Evolutionary conservation across 2,797 vertebrate species (phyloP).

Genomic region (Sebastes diaconus): DNA sequence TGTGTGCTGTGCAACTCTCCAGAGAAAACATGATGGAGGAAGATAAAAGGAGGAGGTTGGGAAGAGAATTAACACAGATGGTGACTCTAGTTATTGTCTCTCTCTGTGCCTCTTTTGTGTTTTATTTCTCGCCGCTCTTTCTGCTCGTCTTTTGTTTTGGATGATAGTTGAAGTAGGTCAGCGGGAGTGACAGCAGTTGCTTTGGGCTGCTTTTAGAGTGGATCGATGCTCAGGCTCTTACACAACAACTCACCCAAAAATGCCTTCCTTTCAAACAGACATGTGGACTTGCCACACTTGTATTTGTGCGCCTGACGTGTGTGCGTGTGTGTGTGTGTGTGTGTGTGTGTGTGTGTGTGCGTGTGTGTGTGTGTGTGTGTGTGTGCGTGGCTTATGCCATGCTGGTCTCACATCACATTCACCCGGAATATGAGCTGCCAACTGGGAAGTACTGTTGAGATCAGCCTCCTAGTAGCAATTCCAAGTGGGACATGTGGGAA

Average conservation of each 20-base stretch:
- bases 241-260: conserved; percentile 54
- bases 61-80: conserved; percentile 41
- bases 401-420: conserved; percentile 14
- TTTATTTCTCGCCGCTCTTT: not conserved
- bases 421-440: conserved; percentile 20
- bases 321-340: not conserved
- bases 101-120: conserved; percentile 9
- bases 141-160: conserved; percentile 59
- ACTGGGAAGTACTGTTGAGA: conserved; percentile 2
- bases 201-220: conserved; percentile 68
- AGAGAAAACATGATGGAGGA: conserved; percentile 51
- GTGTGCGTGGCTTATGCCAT: not conserved
- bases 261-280: conserved; percentile 54
- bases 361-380: not conserved
- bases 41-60: conserved; percentile 58
- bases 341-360: not conserved
- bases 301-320: not conserved
- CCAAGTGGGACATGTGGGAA: conserved; percentile 34
- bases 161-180: conserved; percentile 77
- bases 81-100: conserved; percentile 29
- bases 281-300: not conserved
- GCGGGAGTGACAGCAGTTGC: conserved; percentile 65
- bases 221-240: conserved; percentile 69
- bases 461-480: conserved; percentile 4
- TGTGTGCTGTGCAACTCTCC: conserved; percentile 30